phyloP scores from a whole-genome alignment of 2,113 vertebrate genomes.

The Antechinus flavipes region DNA sequence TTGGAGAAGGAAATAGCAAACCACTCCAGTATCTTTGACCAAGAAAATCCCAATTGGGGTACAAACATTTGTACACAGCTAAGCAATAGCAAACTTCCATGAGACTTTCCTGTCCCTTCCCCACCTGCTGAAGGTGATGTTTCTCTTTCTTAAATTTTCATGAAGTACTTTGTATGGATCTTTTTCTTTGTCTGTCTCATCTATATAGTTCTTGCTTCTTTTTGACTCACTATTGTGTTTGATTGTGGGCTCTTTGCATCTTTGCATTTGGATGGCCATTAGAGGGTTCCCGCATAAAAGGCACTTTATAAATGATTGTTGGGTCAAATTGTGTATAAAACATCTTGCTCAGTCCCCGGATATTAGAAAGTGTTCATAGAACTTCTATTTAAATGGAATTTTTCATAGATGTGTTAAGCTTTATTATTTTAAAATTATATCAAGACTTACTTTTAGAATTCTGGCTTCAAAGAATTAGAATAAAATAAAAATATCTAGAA shows the following conservation, averaged over 20 bases:
- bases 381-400: background rate
- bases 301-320: background rate
- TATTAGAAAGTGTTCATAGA: background rate
- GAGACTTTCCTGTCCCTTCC: background rate
- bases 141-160: background rate
- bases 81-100: background rate
- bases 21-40: too few relatives aligned
- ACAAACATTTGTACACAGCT: too few relatives aligned
- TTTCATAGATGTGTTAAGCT: background rate
- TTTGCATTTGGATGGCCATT: background rate
- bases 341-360: background rate
- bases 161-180: background rate
- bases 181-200: background rate
- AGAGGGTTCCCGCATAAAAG: background rate
- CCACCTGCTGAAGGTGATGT: background rate
- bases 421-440: background rate
- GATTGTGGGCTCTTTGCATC: background rate
- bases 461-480: background rate
- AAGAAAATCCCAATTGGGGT: too few relatives aligned
- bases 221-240: background rate
- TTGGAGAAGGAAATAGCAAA: too few relatives aligned
- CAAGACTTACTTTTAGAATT: background rate
- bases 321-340: background rate
- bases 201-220: background rate
- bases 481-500: background rate